Evolutionary conservation across 2,113 vertebrate species (phyloP).

Genomic region (Reinhardtius hippoglossoides): DNA sequence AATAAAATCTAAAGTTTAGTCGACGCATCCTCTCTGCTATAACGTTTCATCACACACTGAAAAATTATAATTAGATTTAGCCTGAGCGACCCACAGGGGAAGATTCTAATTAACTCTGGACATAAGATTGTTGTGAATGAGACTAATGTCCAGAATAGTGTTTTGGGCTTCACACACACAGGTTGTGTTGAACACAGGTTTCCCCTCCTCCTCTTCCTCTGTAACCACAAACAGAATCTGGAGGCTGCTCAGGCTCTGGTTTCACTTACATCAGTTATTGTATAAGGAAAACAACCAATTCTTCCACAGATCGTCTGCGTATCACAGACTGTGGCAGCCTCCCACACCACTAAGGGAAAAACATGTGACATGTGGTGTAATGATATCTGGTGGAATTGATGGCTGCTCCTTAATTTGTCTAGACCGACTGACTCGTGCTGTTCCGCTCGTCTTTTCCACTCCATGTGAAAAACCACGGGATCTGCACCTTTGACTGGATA

Average conservation of each 20-base stretch:
- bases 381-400: slow-evolving; percentile 15
- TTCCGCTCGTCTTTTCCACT: slow-evolving; percentile 24
- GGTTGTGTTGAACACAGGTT: background rate
- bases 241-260: too few relatives aligned
- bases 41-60: too few relatives aligned
- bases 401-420: slow-evolving; percentile 13
- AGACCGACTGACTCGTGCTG: background rate
- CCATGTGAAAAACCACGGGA: slow-evolving; percentile 8
- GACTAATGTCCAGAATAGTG: background rate
- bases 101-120: too few relatives aligned
- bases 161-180: background rate
- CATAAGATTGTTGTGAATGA: background rate
- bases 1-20: too few relatives aligned
- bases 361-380: background rate
- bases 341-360: background rate
- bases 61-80: too few relatives aligned
- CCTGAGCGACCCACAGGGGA: too few relatives aligned
- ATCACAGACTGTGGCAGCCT: background rate
- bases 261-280: too few relatives aligned
- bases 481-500: slow-evolving; percentile 17
- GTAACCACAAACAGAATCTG: background rate
- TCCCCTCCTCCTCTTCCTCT: background rate
- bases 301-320: background rate
- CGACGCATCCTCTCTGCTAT: too few relatives aligned
- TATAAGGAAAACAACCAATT: background rate